Base-by-base conservation (phyloP, 2,797 vertebrate genomes). In the Corythornis leucogaster region DNA sequence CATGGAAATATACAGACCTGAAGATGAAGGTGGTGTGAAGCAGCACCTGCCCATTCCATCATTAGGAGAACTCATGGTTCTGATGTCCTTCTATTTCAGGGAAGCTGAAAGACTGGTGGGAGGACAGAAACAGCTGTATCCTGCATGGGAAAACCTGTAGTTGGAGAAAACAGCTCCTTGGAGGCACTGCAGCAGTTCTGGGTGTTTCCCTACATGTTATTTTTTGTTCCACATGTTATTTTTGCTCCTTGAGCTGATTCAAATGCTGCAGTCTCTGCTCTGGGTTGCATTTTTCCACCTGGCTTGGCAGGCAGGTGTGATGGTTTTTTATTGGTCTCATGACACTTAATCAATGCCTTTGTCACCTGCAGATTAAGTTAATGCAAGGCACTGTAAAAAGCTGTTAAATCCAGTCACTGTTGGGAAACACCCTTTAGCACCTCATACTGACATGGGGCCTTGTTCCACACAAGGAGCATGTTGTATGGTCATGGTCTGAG, bases 381-480 rank as follows among this genome's bases (percentile, higher is more conserved):
- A 40, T 84, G 86, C 25, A 88, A 57, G 38, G 43, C 42, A 61
- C 68, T 0, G 0, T 90, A 77, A 90, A 89, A 94, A 46, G 78
- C 64, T 93, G 68, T 80, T 94, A 89, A 93, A 87, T 70, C 92
- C 50, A 66, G 22, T 63, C 84, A 64, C 53, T 2, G 1, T 89
- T 86, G 78, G 80, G 68, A 80, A 93, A 94, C 71, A 77, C 57
- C 71, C 87, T 90, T 93, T 89, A 94, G 78, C 57, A 89, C 68
- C 64, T 75, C 75, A 35, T 80, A 50, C 48, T 68, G 33, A 69
- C 46, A 82, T 51, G 13, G 38, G 57, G 61, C 31, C 71, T 71
- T 74, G 57, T 21, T 94, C 89, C 75, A 54, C 74, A 59, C 6
- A 11, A 57, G 24, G 4, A 35, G 1, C 1, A 0, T n/a, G 18